Evolutionary conservation across 2,113 vertebrate genomes (phyloP), one percentile per base, ranked within the genome.

Genomic region (Phasianus colchicus): DNA sequence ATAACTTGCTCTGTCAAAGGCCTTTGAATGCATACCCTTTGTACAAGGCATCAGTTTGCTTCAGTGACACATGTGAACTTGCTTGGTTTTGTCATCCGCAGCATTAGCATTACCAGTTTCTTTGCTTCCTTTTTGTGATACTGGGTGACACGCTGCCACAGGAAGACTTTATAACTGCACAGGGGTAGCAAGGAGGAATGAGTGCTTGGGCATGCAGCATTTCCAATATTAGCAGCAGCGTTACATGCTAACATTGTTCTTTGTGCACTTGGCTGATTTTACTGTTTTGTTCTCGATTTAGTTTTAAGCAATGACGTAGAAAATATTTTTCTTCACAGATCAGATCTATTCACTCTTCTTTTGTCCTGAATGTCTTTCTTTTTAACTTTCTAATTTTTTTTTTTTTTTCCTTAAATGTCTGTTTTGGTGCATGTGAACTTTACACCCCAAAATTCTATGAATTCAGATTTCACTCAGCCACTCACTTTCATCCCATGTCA

Each of bases 1-100:
- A 10, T 81, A 91, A 89, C 36, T 69, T 91, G 89, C 47, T 87
- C 80, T 96, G 87, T 95, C 87, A 90, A 92, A 93, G 32, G 34
- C 42, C 77, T 83, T 14, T 75, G 86, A 86, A 66, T 67, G 58
- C 21, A 15, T 75, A 60, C 42, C 79, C 30, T 80, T 80, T 65
- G 67, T 82, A 65, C 30, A 87, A 70, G 94, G 79, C 54, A 69
- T 0, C 42, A 48, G 84, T 88, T 38, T 91, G 40, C 88, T 95
- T 95, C 83, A 42, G 74, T 65, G 83, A 86, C 71, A 63, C 32
- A 70, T 89, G 14, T 67, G 86, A 95, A 86, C 45, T 94, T 91
- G 61, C 71, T 63, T 52, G 90, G 52, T n/a, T 36, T 69, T 92
- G 42, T 32, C n/a, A 61, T 81, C 40, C 72, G 30, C 61, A 72